A percentile compares a stretch with the other conserved stretches of the same genome.
Conservation (phyloP, 2,888 invertebrate species). For the Cephalotes varians region DNA sequence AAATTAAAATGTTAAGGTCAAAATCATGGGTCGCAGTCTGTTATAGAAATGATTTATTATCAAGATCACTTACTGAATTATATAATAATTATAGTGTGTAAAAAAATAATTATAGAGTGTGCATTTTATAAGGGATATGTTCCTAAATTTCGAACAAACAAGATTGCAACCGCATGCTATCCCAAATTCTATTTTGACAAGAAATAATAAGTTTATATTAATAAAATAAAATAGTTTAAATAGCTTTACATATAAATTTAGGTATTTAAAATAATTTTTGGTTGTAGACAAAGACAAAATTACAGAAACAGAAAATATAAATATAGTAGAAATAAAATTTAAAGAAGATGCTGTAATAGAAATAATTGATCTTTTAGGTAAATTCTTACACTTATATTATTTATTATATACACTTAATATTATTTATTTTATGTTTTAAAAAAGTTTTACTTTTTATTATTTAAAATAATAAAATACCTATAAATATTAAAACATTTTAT, state of each 20-base stretch:
- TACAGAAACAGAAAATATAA: neutral
- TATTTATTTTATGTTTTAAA: neutral
- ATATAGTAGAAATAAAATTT: neutral
- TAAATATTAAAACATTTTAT: too few species aligned
- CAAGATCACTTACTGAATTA: neutral
- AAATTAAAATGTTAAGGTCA: neutral
- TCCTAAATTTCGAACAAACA: neutral
- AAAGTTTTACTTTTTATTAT: too few species aligned
- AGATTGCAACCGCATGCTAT: neutral
- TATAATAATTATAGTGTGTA: neutral
- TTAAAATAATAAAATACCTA: too few species aligned
- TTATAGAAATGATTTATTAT: neutral
- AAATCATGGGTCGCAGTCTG: neutral
- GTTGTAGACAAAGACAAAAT: neutral
- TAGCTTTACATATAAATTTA: neutral
- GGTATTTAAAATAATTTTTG: neutral
- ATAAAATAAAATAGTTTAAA: too few species aligned
- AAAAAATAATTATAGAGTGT: too few species aligned
- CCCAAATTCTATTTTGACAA: neutral
- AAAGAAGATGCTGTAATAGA: neutral
- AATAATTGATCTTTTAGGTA: neutral
- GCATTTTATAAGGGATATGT: neutral
- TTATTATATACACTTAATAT: neutral
- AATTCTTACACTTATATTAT: too few species aligned
- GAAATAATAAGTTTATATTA: neutral